Percentiles rank a stretch among this genome's conserved stretches.
phyloP scores from a whole-genome alignment of 2,113 vertebrate genomes.

The Noturus placidus region DNA sequence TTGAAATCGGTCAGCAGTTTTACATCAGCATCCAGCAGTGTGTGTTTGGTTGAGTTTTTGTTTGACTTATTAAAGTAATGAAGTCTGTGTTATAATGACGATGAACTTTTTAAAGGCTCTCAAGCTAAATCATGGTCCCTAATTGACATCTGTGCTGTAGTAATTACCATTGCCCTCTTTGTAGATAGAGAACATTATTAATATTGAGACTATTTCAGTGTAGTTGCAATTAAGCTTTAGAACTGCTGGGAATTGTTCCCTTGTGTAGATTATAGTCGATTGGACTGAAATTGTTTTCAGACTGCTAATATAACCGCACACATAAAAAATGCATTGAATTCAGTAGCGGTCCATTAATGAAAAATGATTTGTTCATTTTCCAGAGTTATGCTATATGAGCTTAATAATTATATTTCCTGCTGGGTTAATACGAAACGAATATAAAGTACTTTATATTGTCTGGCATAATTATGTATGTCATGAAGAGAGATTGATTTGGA shows the following conservation, averaged over 20 bases:
- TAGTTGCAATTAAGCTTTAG: constrained; percentile 37
- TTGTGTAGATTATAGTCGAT: background rate
- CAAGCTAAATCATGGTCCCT: constrained; percentile 44
- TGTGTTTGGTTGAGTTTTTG: background rate
- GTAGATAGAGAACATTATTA: constrained; percentile 45
- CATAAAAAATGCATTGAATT: constrained; percentile 24
- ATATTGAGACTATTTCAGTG: constrained; percentile 47
- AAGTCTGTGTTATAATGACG: constrained; percentile 15
- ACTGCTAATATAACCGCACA: background rate
- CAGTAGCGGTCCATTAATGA: constrained; percentile 3
- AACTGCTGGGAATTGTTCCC: constrained; percentile 24
- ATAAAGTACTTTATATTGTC: background rate
- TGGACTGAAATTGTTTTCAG: constrained; percentile 17
- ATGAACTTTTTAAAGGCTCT: constrained; percentile 29
- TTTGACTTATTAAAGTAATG: constrained; percentile 10
- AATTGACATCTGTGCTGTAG: constrained; percentile 25
- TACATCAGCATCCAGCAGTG: background rate
- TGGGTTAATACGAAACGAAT: background rate
- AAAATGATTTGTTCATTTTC: constrained; percentile 1
- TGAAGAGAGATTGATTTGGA: background rate
- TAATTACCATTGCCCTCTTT: constrained; percentile 55
- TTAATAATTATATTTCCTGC: background rate
- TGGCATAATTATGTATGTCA: background rate
- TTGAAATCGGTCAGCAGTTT: background rate
- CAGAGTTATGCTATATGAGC: background rate